These are phyloP conservation scores for Falcunculus frontatus DNA, from an alignment of 2,113 vertebrate genomes.

Conservation along the genomic window DNA sequence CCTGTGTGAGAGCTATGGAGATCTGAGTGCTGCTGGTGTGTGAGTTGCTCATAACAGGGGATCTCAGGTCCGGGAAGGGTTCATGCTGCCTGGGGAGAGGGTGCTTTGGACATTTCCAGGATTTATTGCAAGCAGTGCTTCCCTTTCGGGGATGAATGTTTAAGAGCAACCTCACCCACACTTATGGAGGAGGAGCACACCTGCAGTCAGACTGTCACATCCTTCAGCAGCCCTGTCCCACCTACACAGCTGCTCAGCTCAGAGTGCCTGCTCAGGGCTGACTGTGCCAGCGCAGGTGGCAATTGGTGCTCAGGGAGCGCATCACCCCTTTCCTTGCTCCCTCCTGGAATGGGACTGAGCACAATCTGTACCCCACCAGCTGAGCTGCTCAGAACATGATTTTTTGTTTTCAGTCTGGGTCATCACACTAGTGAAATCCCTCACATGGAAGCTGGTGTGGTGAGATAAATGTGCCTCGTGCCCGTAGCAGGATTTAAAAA, in stretches of 20 bases:
- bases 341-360: neutral
- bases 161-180: neutral
- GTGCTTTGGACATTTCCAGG: neutral
- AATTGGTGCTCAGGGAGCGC: neutral
- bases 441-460: accelerated
- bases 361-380: neutral
- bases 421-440: neutral
- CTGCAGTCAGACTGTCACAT: neutral
- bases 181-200: neutral
- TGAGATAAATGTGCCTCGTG: neutral
- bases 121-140: neutral
- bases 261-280: neutral
- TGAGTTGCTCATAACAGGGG: accelerated
- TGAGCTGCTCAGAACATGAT: neutral
- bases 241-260: neutral
- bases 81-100: neutral
- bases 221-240: neutral
- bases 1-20: accelerated
- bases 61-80: too few species aligned
- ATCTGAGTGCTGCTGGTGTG: neutral
- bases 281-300: accelerated
- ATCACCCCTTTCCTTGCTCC: neutral
- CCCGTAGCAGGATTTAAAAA: neutral
- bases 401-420: neutral
- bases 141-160: neutral